A percentile compares a stretch with the other conserved stretches of the same genome.
Evolutionary conservation across 2,113 vertebrate species (phyloP).

Genomic region (Ctenodactylus gundi): DNA sequence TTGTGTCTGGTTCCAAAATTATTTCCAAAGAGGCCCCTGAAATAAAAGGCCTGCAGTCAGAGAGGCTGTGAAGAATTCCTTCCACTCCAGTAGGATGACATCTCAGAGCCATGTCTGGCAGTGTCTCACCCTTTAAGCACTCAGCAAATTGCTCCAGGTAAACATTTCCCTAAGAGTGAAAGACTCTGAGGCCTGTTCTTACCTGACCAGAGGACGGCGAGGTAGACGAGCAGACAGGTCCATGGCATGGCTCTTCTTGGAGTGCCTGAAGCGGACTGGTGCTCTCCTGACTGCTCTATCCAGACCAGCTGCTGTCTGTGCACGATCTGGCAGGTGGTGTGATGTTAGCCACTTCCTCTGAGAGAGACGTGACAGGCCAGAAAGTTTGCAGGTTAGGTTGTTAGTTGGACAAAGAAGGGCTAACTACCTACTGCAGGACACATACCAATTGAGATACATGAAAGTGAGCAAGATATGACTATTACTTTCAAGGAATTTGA

Average conservation of each 20-base stretch:
- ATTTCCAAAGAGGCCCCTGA: conserved; percentile 51
- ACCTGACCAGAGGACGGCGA: background rate
- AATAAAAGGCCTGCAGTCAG: conserved; percentile 16
- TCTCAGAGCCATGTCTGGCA: background rate
- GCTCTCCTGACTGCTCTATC: background rate
- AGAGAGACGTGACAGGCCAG: background rate
- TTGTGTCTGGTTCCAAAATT: conserved; percentile 30
- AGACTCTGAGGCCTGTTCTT: background rate
- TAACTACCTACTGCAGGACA: background rate
- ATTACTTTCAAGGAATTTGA: background rate
- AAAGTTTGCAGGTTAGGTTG: background rate
- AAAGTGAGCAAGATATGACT: background rate
- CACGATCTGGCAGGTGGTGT: background rate
- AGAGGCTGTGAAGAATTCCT: background rate
- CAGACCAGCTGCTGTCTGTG: background rate
- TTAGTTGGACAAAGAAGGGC: background rate
- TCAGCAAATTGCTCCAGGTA: background rate
- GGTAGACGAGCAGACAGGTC: background rate
- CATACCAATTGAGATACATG: background rate
- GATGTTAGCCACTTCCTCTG: conserved; percentile 55
- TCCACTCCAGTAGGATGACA: background rate
- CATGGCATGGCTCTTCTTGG: background rate
- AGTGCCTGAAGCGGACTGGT: background rate
- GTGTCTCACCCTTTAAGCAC: background rate
- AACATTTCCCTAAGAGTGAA: background rate